These are phyloP conservation scores for Altica lythri DNA, from an alignment of 2,888 invertebrate species.

Conservation along the genomic window DNA sequence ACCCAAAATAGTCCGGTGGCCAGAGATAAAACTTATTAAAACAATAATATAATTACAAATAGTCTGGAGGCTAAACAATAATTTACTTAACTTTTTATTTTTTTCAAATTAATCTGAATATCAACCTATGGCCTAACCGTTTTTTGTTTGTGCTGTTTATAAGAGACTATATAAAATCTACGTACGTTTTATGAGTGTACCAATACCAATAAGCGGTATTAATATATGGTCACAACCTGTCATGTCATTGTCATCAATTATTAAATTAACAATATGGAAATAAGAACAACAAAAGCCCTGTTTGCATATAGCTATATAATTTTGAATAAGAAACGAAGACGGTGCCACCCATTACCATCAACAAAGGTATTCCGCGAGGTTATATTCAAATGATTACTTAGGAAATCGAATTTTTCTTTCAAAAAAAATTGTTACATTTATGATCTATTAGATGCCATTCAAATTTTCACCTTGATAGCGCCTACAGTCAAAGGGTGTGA, in stretches of 20 bases:
- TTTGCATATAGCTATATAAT: background rate
- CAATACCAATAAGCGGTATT: background rate
- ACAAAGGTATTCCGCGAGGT: constrained; percentile 14
- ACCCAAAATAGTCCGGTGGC: too few species aligned
- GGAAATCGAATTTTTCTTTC: constrained; percentile 15
- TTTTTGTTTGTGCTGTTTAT: too few species aligned
- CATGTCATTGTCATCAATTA: background rate
- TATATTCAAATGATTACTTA: constrained; percentile 17
- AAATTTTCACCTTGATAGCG: constrained; percentile 26
- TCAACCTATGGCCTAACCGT: too few species aligned
- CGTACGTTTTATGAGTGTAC: background rate
- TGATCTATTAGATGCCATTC: constrained; percentile 26
- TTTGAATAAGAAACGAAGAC: background rate
- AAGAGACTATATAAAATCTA: too few species aligned
- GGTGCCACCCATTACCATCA: background rate
- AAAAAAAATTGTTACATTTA: constrained; percentile 23
- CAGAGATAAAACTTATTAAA: too few species aligned
- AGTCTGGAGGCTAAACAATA: too few species aligned
- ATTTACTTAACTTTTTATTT: too few species aligned
- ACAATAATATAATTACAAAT: too few species aligned
- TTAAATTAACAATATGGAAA: background rate
- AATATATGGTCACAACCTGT: background rate
- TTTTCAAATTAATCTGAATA: too few species aligned
- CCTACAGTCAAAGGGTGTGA: constrained; percentile 24
- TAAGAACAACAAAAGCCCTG: background rate